These are phyloP conservation scores for Sitta carolinensis DNA, from an alignment of 2,797 vertebrate genomes.

Conservation along the genomic window DNA sequence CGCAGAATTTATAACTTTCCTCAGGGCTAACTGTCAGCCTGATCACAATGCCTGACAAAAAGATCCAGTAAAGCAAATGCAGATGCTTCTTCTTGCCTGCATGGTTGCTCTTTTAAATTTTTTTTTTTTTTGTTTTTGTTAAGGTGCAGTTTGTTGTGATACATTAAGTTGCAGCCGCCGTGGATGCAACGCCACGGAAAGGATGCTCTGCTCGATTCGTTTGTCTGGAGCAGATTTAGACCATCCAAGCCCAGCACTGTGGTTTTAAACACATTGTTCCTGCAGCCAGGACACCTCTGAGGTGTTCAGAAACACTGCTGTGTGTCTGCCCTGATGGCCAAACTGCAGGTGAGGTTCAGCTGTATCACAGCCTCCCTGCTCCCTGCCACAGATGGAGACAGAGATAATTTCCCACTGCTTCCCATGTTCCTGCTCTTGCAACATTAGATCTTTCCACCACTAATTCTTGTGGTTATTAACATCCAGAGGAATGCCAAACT, in stretches of 20 bases:
- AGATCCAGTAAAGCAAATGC: slow-evolving; percentile 67
- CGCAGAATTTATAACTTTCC: slow-evolving; percentile 76
- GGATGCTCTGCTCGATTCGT: rapidly evolving
- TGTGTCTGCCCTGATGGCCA: neutral
- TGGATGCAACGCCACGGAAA: neutral
- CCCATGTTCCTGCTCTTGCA: slow-evolving; percentile 40
- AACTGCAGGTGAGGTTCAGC: neutral
- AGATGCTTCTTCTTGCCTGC: slow-evolving; percentile 58
- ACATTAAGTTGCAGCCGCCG: neutral
- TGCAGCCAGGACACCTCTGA: neutral
- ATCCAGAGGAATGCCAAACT: slow-evolving; percentile 25
- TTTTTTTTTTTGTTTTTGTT: neutral
- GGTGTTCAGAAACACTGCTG: neutral
- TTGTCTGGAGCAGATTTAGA: neutral
- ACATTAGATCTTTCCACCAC: slow-evolving; percentile 47
- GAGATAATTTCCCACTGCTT: slow-evolving; percentile 16
- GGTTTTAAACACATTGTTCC: neutral
- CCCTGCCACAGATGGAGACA: neutral
- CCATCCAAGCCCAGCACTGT: neutral
- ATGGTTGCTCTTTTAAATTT: slow-evolving; percentile 55
- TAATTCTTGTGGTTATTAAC: slow-evolving; percentile 55
- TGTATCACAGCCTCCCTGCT: neutral
- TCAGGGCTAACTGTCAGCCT: slow-evolving; percentile 72
- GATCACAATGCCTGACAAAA: slow-evolving; percentile 73
- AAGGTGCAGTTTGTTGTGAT: slow-evolving; percentile 50